Conservation (phyloP, 2,797 vertebrate species). For the Lacerta bilineata region DNA sequence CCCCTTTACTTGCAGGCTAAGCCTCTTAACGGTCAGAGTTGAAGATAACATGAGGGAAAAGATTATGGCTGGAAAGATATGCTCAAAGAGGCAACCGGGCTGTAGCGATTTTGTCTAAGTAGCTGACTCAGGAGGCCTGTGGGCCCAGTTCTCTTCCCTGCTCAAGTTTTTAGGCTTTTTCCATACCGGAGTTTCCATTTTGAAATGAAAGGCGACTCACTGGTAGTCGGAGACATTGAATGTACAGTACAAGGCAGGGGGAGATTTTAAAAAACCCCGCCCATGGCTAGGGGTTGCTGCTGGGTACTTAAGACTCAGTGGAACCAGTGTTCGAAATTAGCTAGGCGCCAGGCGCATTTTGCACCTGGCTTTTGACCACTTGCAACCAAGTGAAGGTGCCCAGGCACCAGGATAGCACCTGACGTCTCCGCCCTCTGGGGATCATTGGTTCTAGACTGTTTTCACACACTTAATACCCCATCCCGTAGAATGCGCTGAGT, state of each 20-base stretch:
- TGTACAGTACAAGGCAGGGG: background rate
- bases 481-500: no score
- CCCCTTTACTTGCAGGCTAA: constrained; percentile 52
- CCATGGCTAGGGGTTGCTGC: no score
- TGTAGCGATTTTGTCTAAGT: background rate
- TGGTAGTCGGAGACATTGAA: background rate
- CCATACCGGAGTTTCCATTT: background rate
- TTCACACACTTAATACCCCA: no score
- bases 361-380: no score
- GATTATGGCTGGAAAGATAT: constrained; percentile 34
- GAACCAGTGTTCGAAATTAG: no score
- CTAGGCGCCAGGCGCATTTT: no score
- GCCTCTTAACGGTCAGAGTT: constrained; percentile 25
- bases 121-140: background rate
- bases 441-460: no score
- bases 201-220: background rate
- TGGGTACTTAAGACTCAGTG: no score
- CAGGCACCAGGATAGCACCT: no score
- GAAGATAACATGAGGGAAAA: constrained; percentile 30
- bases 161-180: background rate
- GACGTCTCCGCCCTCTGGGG: no score
- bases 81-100: background rate
- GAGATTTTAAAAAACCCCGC: background rate
- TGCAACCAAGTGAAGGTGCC: no score
- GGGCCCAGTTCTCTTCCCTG: no score